Conservation (phyloP, 1,140 invertebrate species). For the Megalopta genalis region DNA sequence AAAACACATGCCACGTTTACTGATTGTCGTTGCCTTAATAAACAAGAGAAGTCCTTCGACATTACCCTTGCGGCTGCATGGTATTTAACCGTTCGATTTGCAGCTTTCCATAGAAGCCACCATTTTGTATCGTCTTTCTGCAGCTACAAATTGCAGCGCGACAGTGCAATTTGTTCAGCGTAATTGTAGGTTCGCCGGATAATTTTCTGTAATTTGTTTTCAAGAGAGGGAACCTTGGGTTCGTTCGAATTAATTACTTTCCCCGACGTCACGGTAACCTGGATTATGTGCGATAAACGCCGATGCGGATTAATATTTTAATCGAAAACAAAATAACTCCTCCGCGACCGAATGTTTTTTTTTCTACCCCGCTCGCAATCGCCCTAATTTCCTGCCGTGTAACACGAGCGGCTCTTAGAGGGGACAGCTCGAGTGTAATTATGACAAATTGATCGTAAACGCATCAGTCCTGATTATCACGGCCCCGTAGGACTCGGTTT, state of each 20-base stretch:
- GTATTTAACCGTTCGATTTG: neutral
- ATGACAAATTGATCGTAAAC: slow-evolving; percentile 36
- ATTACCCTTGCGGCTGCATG: too few species aligned
- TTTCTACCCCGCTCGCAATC: slow-evolving; percentile 14
- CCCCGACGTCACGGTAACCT: neutral
- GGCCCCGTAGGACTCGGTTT: slow-evolving; percentile 5
- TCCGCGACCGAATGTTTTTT: neutral
- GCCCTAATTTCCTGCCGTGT: slow-evolving; percentile 14
- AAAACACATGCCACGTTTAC: too few species aligned
- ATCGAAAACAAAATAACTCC: slow-evolving; percentile 8
- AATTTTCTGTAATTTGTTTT: slow-evolving; percentile 30
- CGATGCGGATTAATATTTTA: slow-evolving; percentile 9
- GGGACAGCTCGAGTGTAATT: slow-evolving; percentile 21
- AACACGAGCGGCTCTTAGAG: neutral
- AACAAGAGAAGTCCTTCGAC: too few species aligned
- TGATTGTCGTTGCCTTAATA: too few species aligned
- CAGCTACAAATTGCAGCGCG: neutral
- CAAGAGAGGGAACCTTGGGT: neutral
- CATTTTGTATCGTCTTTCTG: neutral
- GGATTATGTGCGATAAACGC: neutral
- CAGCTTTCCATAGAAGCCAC: neutral
- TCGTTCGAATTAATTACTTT: slow-evolving; percentile 24
- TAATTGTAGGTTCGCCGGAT: slow-evolving; percentile 6
- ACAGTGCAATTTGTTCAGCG: slow-evolving; percentile 8
- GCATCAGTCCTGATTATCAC: slow-evolving; percentile 25